phyloP scores from a whole-genome alignment of 2,797 vertebrate species.

The Sparidentex hasta region DNA sequence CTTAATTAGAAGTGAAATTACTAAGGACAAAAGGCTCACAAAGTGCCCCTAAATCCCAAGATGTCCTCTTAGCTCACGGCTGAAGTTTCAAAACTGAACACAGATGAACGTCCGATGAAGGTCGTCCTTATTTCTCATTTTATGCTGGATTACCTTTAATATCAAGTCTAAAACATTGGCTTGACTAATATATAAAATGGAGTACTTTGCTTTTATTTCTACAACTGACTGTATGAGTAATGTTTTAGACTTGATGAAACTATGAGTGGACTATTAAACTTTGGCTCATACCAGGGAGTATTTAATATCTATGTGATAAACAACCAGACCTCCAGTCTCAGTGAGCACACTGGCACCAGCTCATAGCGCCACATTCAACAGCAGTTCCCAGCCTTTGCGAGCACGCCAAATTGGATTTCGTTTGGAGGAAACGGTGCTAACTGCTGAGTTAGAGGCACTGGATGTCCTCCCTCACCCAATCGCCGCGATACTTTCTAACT shows the following conservation, averaged over 20 bases:
- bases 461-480: constrained; percentile 26
- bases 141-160: background rate
- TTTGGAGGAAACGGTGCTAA: constrained; percentile 15
- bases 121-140: background rate
- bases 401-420: constrained; percentile 31
- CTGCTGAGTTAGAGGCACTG: constrained; percentile 36
- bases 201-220: background rate
- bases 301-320: constrained; percentile 12
- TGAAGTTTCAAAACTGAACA: background rate
- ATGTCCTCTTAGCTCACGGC: background rate
- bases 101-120: constrained; percentile 15
- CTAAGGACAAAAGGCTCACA: background rate
- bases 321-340: constrained; percentile 6
- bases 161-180: background rate
- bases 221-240: background rate
- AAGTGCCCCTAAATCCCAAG: background rate
- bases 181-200: background rate
- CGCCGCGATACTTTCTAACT: constrained; percentile 32
- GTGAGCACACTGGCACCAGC: constrained; percentile 10
- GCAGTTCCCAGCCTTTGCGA: constrained; percentile 18
- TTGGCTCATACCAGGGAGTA: background rate
- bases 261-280: constrained; percentile 7
- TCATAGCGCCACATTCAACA: constrained; percentile 23
- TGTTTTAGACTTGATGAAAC: background rate
- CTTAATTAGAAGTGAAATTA: constrained; percentile 27